Evolutionary conservation across 2,888 invertebrate species (phyloP), one percentile per base, ranked within the genome.

Genomic region (Busseola fusca): DNA sequence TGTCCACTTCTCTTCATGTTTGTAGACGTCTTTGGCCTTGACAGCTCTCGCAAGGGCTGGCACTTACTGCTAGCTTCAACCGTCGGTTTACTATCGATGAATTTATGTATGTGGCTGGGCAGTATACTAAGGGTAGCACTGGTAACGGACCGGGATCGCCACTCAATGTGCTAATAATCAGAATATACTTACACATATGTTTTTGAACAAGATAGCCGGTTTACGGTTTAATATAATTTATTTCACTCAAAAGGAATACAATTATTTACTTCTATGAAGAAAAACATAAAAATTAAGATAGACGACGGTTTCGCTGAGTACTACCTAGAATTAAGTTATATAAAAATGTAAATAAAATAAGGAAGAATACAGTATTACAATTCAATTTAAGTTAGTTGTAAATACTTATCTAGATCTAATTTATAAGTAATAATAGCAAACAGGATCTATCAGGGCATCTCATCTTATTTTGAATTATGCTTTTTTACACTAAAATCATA

Each of bases 141-240:
- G 78, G 45, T 30, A 42, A 80, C 40, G 52, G 60, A 52, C 21
- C 50, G 52, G 58, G 40, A 58, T 40, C 57, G n/a, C 57, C 62
- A 80, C 66, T 76, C 25, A 66, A 80, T 66, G 80, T 74, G 75
- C 42, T 79, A 79, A 76, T 76, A 42, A 34, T 25, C 12, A 56
- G 65, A 50, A 79, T 74, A 57, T 12, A 78, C 48, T 79, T 74
- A 50, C 5, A 42, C 52, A 48, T 73, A 50, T 78, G 7, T 64
- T 79, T 59, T 37, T n/a, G n/a, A 42, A 37, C 3, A 16, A 7
- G 25, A 70, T 48, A 25, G 9, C 52, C 37, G 10, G 2, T 34
- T 34, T 34, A 34, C 34, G 5, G 34, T 7, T 34, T 34, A 34
- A 34, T 5, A 34, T 6, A 5, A 3, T 6, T 34, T 34, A 6